These are phyloP conservation scores for Pelodiscus sinensis DNA, from an alignment of 2,113 vertebrate genomes.

Conservation along the genomic window DNA sequence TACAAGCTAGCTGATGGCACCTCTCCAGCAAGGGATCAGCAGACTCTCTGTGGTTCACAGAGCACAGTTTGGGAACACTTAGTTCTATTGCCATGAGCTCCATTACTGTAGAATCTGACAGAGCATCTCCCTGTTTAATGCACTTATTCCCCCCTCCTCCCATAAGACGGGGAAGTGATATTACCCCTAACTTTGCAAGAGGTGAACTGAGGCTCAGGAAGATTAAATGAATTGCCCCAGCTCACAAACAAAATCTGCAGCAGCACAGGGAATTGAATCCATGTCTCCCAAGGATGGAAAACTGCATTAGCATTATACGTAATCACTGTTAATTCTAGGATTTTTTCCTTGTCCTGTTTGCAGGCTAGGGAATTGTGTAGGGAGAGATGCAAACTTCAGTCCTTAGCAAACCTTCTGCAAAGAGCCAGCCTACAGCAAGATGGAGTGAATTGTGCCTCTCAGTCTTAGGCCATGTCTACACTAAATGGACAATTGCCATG, in stretches of 20 bases:
- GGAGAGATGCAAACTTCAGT: neutral
- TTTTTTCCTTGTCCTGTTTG: neutral
- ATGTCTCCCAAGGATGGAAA: neutral
- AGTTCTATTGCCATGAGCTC: neutral
- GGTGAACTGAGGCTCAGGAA: neutral
- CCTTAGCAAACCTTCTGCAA: neutral
- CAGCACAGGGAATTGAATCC: neutral
- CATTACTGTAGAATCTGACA: neutral
- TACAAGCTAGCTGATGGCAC: neutral
- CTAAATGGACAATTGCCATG: no score
- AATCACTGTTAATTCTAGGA: neutral
- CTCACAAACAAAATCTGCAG: neutral
- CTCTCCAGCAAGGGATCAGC: neutral
- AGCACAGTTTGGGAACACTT: neutral
- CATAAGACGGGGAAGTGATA: neutral
- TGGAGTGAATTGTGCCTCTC: neutral
- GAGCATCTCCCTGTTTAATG: neutral
- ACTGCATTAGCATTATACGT: neutral
- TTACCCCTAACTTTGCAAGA: neutral
- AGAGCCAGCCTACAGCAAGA: neutral
- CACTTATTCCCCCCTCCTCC: neutral
- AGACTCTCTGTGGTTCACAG: neutral
- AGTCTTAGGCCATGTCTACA: no score
- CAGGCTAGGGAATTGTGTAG: neutral
- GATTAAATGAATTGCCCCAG: neutral